Base-by-base conservation (phyloP, 1,140 invertebrate species). In the Gonioctena quinquepunctata region DNA sequence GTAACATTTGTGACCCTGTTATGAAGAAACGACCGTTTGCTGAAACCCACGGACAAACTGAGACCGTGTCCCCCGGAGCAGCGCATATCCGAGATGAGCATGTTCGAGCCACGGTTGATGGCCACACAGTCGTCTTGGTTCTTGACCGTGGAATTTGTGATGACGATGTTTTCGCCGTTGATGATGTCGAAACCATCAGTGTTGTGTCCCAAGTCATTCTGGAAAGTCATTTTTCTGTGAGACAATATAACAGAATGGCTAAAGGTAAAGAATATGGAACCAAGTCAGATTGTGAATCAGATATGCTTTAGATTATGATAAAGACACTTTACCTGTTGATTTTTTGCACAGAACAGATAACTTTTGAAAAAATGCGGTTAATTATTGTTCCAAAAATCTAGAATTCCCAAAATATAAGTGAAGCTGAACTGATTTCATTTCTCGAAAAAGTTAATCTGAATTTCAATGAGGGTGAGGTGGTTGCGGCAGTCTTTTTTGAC, bases 71-170 rank as follows among this genome's bases (percentile, higher is more conserved):
- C 67, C 13, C 71, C 71, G 48, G 61, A 69, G 25, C 71, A 73
- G 18, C 52, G 59, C 49, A 69, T 49, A 19, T 69, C 61, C 16
- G 57, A 5, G 26, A 73, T 69, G 0, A 61, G n/a, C 49, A 73
- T 42, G 49, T 69, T 66, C 3, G 27, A 66, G 49, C 67, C 71
- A 22, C 64, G 52, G 49, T 73, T 73, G 16, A 73, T 57, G 0
- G 68, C 71, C 0, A 73, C 64, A 54, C 71, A 73, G 57, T 73
- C 68, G 19, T 73, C 71, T 68, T 73, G 71, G 22, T 73, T 73
- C 26, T 73, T 69, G 2, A 73, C 71, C 3, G 61, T 21, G 11
- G 57, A 28, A 18, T 28, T 28, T 13, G 16, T 27, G 22, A 60
- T 60, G 21, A 28, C n/a, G 22, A 60, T 28, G 22, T 60, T 60